Evolutionary conservation across 2,113 vertebrate genomes (phyloP).

Genomic region (Gracilinanus agilis): DNA sequence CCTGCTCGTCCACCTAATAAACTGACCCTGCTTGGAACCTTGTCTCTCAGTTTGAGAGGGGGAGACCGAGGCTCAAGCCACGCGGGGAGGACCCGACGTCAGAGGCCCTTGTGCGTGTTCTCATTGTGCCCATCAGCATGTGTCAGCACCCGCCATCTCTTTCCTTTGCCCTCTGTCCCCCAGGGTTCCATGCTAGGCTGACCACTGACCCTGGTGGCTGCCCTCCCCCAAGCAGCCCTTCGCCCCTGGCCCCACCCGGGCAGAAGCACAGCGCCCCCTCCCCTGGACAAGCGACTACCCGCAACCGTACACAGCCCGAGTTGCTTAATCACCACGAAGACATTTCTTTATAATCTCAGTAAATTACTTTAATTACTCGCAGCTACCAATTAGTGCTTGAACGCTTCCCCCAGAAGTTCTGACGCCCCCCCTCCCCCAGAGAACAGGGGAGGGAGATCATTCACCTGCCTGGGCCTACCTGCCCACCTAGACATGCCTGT

Average conservation of each 20-base stretch:
- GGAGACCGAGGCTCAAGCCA: too few relatives aligned
- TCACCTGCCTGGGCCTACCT: background rate
- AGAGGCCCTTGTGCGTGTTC: too few relatives aligned
- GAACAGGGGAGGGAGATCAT: background rate
- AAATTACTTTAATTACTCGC: conserved; percentile 90
- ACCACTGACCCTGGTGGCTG: too few relatives aligned
- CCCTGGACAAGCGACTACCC: conserved; percentile 87
- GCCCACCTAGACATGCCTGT: too few relatives aligned
- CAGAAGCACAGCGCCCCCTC: conserved; percentile 80
- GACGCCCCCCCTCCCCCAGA: background rate
- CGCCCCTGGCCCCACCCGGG: background rate
- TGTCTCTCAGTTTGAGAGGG: too few relatives aligned
- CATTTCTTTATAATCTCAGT: conserved; percentile 90
- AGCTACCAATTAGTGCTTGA: conserved; percentile 89
- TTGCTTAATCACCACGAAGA: conserved; percentile 90
- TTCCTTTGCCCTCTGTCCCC: fast-evolving
- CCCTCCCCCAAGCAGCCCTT: background rate
- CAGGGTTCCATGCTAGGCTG: too few relatives aligned
- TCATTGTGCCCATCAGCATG: too few relatives aligned
- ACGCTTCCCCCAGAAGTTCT: conserved; percentile 79
- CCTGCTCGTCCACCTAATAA: too few relatives aligned
- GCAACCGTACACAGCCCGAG: conserved; percentile 84
- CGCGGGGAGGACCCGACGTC: too few relatives aligned
- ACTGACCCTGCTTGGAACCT: too few relatives aligned
- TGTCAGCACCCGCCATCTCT: background rate